Base-by-base conservation (phyloP, 1,140 invertebrate genomes). In the Oreohelix idahoensis region DNA sequence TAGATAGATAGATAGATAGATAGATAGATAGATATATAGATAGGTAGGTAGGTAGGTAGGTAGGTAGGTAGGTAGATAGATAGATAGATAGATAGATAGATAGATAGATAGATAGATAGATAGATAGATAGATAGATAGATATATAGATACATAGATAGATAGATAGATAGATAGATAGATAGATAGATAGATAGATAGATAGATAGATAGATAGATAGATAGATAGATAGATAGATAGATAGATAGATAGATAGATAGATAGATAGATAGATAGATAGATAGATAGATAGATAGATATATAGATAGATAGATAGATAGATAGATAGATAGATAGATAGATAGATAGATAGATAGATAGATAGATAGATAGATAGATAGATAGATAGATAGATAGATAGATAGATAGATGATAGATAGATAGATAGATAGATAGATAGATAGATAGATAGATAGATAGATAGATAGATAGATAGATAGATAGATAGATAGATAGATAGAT, bases 81-180 rank as follows among this genome's bases (percentile, higher is more conserved):
- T n/a, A 58, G 53, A 58, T n/a, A 58, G 53, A 58, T n/a, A 58
- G 53, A n/a, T n/a, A 58, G 53, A 58, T n/a, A 58, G 53, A 58
- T 58, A 58, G 53, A 58, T 58, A 58, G 53, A 58, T 58, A 58
- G 53, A 58, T 58, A 58, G 53, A 58, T 58, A 58, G 53, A 58
- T 58, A 58, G 53, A 58, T 58, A 58, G 53, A 58, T 58, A 58
- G 53, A 58, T 58, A 58, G 53, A 58, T 58, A 58, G 53, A 58
- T 58, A 58, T 5, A 58, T 58, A 58, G 53, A 58, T n/a, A n/a
- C n/a, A 23, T 58, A 58, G 53, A 58, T 58, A 58, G 53, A 58
- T 58, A 58, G 53, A 58, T 58, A 58, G 53, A 58, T 58, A 58
- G 53, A 58, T 58, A 58, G 53, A 58, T 58, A 58, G 53, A 58